Base-by-base conservation (phyloP, 2,113 vertebrate species). In the Pseudonaja textilis region DNA sequence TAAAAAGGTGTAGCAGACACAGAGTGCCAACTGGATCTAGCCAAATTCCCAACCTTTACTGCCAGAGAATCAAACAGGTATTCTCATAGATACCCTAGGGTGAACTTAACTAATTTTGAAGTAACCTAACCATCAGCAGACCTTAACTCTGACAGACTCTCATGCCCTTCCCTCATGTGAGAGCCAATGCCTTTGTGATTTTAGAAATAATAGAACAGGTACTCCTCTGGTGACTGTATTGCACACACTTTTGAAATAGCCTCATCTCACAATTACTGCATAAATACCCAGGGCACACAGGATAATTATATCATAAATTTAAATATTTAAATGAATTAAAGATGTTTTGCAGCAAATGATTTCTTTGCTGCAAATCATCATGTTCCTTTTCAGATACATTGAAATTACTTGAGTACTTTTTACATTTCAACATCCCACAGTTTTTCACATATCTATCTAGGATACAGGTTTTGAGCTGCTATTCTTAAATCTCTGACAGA, bases 401-500 rank as follows among this genome's bases (percentile, higher is more conserved):
- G 34, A 69, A 69, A n/a, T 69, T 69, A n/a, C 4, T n/a, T 34
- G 29, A n/a, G 64, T 69, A n/a, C 29, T 69, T 69, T 69, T 69
- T 16, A 69, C n/a, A 69, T 29, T 69, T 81, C 34, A 86, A 47
- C 85, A 47, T 86, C 85, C 85, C 45, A 47, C 42, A 47, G 11
- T 20, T 86, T 47, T 47, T 22, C 74, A 81, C 74, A 81, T 81
- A 81, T 81, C 39, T 81, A 34, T 39, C 74, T 39, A 81, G 18
- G 34, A 81, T 92, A 56, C n/a, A 91, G 12, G 9, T 11, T 74
- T 61, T 8, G 74, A 89, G 59, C 55, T 52, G 88, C 52, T 85
- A n/a, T 26, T n/a, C 89, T 50, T 92, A 47, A 5, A 39, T 64
- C 81, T 69, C 91, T 92, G 89, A 47, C 25, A 74, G 93, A 93